Evolutionary conservation across 2,113 vertebrate genomes (phyloP), one percentile per base, ranked within the genome.

Genomic region (Neomonachus schauinslandi): DNA sequence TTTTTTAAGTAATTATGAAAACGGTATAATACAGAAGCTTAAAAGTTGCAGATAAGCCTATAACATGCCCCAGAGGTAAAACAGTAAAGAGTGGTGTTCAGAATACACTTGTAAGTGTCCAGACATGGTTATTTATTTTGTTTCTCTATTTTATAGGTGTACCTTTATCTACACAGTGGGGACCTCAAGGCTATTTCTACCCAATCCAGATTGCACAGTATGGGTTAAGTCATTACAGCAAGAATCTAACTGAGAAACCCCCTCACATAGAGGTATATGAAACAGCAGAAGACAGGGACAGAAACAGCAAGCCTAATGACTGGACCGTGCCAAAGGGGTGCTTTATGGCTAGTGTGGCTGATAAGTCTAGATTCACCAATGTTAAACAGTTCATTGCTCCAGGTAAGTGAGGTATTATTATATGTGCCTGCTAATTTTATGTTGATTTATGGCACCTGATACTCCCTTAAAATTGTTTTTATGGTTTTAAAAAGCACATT

Each of bases 131-230:
- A 0, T 71, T 90, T 31, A 4, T 49, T 93, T 57, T 88, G 36
- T 94, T 81, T 91, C 94, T 94, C 49, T 76, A 2, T 96, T 24
- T 93, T 55, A 0, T 92, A 99, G 99, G 99, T 1, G 99, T 99
- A 49, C 99, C 99, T 0, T 98, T 99, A 49, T 99, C 99, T 96
- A 99, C 99, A 0, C 99, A 99, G 94, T 99, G 99, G 99, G 99
- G 99, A 7, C 99, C 99, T 80, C 99, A 99, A 98, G 99, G 99
- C 97, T 99, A 99, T 98, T 99, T 99, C 98, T 99, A 99, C 96
- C 99, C 99, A 97, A 99, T 99, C 99, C 99, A 99, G 99, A 99
- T 99, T 19, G 99, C 99, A 0, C 99, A 99, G 98, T 99, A 99
- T 18, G 99, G 99, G n/a, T 96, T 99, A 97, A 99, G 99, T 97